Evolutionary conservation across 2,888 invertebrate genomes (phyloP).

Genomic region (Eutolmus rufibarbis): DNA sequence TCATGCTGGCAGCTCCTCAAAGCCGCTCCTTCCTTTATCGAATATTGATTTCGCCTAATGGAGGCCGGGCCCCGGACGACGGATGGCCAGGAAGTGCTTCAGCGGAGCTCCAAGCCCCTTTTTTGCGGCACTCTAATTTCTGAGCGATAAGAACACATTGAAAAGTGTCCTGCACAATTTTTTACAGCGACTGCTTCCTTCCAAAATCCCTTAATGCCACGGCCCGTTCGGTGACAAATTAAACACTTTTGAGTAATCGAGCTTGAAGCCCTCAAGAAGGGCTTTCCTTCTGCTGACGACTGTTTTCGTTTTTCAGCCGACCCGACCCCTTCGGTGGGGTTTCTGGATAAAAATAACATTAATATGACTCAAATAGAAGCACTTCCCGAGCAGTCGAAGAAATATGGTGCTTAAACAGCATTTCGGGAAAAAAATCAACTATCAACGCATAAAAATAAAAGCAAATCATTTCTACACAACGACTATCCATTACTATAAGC

Average conservation of each 20-base stretch:
- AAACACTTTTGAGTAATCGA: conserved; percentile 34
- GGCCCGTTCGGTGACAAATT: conserved; percentile 28
- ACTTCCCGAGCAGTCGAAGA: not conserved
- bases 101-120: not conserved
- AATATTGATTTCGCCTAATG: conserved; percentile 38
- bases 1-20: conserved; percentile 20
- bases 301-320: not conserved
- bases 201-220: not conserved
- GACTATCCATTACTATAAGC: no score
- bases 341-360: not conserved
- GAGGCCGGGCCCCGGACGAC: not conserved
- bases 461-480: no score
- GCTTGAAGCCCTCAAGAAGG: not conserved
- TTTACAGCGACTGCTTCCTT: not conserved
- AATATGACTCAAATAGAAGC: not conserved
- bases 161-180: conserved; percentile 14
- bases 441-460: no score
- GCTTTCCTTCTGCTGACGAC: not conserved
- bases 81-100: not conserved
- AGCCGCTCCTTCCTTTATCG: conserved; percentile 4
- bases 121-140: not conserved
- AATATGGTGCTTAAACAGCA: not conserved
- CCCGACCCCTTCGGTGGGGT: not conserved
- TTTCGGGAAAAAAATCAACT: not conserved
- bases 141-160: conserved; percentile 21